phyloP scores from a whole-genome alignment of 1,140 invertebrate genomes.

The Drosophila subpulchrella region DNA sequence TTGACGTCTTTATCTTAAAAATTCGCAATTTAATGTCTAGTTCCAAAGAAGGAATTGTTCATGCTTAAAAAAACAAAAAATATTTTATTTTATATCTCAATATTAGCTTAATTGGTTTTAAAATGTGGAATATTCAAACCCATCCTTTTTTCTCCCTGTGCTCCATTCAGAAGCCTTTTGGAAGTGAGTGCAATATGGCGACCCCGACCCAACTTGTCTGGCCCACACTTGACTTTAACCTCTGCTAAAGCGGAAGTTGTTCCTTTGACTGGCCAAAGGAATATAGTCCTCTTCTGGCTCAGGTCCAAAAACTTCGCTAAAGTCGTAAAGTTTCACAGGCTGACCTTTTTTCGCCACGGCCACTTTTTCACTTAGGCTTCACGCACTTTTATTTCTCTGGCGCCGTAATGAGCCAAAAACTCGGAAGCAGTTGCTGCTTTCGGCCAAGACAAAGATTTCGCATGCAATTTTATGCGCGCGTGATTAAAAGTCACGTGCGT shows the following conservation, averaged over 20 bases:
- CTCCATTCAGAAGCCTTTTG: background rate
- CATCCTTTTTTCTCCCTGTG: background rate
- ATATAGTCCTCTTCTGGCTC: conserved; percentile 31
- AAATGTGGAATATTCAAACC: no score
- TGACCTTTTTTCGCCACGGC: conserved; percentile 20
- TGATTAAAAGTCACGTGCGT: conserved; percentile 81
- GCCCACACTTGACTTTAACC: conserved; percentile 34
- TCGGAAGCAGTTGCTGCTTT: conserved; percentile 23
- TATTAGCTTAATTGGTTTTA: no score
- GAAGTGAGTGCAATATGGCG: conserved; percentile 14
- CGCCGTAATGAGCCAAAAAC: conserved; percentile 47
- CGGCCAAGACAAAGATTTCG: conserved; percentile 51
- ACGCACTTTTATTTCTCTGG: conserved; percentile 40
- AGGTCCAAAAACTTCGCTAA: conserved; percentile 53
- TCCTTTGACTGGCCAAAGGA: conserved; percentile 34
- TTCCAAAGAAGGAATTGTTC: no score
- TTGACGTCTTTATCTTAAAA: no score
- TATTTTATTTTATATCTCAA: no score
- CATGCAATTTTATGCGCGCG: conserved; percentile 75
- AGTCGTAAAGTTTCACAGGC: conserved; percentile 58
- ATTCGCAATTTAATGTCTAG: no score
- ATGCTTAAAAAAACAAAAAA: background rate
- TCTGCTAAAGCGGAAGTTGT: conserved; percentile 26
- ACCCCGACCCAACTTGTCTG: conserved; percentile 6
- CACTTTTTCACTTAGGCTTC: conserved; percentile 32